Conservation (phyloP, 1,140 invertebrate species). For the Sycophila sp. region DNA sequence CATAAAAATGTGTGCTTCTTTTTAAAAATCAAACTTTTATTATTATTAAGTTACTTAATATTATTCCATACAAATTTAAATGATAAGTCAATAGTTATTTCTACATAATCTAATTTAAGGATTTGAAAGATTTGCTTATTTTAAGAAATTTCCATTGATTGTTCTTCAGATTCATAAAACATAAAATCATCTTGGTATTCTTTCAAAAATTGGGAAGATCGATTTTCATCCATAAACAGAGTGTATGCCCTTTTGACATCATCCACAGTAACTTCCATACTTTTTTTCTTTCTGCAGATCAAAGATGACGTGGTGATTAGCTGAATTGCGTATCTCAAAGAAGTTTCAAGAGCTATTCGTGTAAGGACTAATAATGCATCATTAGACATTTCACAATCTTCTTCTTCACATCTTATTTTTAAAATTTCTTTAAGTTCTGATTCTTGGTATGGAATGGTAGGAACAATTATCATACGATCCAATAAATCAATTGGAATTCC, state of each 20-base stretch:
- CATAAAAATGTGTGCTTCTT: not conserved
- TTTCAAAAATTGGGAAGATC: slow-evolving; percentile 92
- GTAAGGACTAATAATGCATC: slow-evolving; percentile 93
- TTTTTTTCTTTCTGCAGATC: slow-evolving; percentile 85
- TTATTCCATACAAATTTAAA: not conserved
- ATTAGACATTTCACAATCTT: slow-evolving; percentile 94
- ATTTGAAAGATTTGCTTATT: slow-evolving; percentile 1
- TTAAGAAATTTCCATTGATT: slow-evolving; percentile 30
- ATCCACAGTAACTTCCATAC: slow-evolving; percentile 80
- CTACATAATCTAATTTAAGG: not conserved
- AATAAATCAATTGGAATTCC: slow-evolving; percentile 96
- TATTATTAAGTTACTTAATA: not conserved
- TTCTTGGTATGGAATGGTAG: slow-evolving; percentile 88
- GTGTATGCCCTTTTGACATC: slow-evolving; percentile 96
- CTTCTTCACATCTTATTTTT: slow-evolving; percentile 94
- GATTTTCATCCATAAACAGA: slow-evolving; percentile 92
- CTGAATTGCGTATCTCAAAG: slow-evolving; percentile 97
- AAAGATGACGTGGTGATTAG: slow-evolving; percentile 95
- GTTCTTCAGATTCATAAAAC: slow-evolving; percentile 76
- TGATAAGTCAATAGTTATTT: not conserved
- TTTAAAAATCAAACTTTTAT: slow-evolving; percentile 5
- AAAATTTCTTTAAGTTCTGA: slow-evolving; percentile 93
- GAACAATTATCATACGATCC: slow-evolving; percentile 95
- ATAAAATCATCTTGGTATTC: slow-evolving; percentile 97
- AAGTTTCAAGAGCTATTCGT: slow-evolving; percentile 91